phyloP scores from a whole-genome alignment of 2,888 invertebrate species.

The Philonicus albiceps region DNA sequence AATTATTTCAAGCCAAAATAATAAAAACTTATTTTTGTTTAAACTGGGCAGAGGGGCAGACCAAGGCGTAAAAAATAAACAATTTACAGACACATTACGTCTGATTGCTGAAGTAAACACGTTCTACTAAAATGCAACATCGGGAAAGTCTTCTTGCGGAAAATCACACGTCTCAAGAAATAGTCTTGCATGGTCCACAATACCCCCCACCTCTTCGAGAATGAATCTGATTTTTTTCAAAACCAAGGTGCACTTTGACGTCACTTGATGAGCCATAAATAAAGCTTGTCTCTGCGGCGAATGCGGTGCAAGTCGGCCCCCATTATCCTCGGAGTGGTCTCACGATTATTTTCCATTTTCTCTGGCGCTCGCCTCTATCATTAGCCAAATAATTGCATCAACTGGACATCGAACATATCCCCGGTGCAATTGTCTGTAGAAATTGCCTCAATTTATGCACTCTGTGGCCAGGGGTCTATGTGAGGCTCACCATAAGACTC shows the following conservation, averaged over 20 bases:
- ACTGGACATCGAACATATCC: not conserved
- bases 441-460: not conserved
- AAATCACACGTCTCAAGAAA: not conserved
- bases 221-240: not conserved
- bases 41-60: not conserved
- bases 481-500: not conserved
- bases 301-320: not conserved
- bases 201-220: not conserved
- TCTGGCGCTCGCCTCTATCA: not conserved
- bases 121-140: not conserved
- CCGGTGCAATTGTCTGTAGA: not conserved
- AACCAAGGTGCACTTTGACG: conserved; percentile 22
- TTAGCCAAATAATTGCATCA: conserved; percentile 1
- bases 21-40: not conserved
- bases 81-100: not conserved
- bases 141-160: not conserved
- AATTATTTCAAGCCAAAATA: not conserved
- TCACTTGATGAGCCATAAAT: conserved; percentile 32
- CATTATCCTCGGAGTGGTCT: not conserved
- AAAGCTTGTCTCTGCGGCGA: conserved; percentile 6
- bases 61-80: not conserved
- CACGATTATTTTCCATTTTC: not conserved
- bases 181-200: not conserved
- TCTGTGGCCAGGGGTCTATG: not conserved
- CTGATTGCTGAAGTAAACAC: not conserved